These are phyloP conservation scores for Philypnodon macrostomus DNA, from an alignment of 2,797 vertebrate species.

Conservation along the genomic window DNA sequence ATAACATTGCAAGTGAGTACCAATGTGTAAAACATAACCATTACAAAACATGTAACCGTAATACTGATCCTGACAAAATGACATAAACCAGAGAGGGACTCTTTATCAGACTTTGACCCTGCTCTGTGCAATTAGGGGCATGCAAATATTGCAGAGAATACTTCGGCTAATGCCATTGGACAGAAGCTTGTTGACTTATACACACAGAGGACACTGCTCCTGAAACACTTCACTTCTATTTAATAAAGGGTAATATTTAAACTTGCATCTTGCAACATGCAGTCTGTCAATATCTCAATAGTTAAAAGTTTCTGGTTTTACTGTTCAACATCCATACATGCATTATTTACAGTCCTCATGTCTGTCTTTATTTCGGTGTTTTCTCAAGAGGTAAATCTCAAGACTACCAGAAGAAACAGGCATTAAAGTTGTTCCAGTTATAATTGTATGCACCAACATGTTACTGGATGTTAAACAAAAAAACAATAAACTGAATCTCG, in stretches of 20 bases:
- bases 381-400: too few relatives aligned
- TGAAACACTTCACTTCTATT: slow-evolving; percentile 49
- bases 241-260: slow-evolving; percentile 40
- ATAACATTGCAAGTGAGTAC: slow-evolving; percentile 35
- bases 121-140: slow-evolving; percentile 55
- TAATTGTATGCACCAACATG: too few relatives aligned
- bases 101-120: slow-evolving; percentile 61
- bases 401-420: too few relatives aligned
- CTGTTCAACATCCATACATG: too few relatives aligned
- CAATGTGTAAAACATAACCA: background rate
- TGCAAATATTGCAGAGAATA: slow-evolving; percentile 66
- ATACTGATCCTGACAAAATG: background rate
- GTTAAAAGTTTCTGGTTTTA: too few relatives aligned
- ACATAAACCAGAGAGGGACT: slow-evolving; percentile 48
- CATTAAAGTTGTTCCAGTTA: too few relatives aligned
- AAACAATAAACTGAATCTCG: too few relatives aligned
- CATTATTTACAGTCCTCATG: too few relatives aligned
- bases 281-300: too few relatives aligned
- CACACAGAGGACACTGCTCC: slow-evolving; percentile 45
- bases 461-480: too few relatives aligned
- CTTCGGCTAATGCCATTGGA: slow-evolving; percentile 49
- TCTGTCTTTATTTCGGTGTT: too few relatives aligned
- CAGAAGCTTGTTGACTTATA: slow-evolving; percentile 46
- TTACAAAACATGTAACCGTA: background rate
- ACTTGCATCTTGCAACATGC: too few relatives aligned